Evolutionary conservation across 1,140 invertebrate genomes (phyloP), one percentile per base, ranked within the genome.

Genomic region (Drepana arcuata): DNA sequence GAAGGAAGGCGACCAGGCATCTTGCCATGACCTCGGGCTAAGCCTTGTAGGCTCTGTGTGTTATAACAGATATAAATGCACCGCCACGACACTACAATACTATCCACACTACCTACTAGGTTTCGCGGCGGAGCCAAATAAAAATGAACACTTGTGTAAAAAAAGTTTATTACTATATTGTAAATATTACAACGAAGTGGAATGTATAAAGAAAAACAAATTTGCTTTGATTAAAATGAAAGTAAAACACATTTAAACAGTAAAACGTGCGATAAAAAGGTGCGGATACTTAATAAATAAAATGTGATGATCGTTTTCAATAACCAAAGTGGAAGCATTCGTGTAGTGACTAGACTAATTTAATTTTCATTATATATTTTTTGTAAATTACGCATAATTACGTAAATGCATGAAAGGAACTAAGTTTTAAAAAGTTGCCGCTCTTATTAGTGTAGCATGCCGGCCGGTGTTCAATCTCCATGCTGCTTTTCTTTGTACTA

Each of bases 391-490:
- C 16, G 12, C 16, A 32, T 31, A 12, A n/a, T 21, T 18, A 9
- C 14, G n/a, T 28, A 69, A 77, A 73, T 71, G 67, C 67, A 58
- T 28, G 16, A 44, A 59, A 59, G 64, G 55, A 73, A 66, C 62
- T 59, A 46, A 52, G 31, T 16, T n/a, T n/a, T n/a, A n/a, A n/a
- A 15, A 42, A 53, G 43, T 35, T 34, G 43, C 28, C 35, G 15
- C 18, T 41, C 36, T 39, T 34, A 18, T 41, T 18, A 45, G 27
- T 7, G 27, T 18, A 33, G n/a, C n/a, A n/a, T n/a, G n/a, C n/a
- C n/a, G n/a, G n/a, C n/a, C n/a, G n/a, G n/a, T n/a, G n/a, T n/a
- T n/a, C n/a, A n/a, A n/a, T n/a, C n/a, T n/a, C n/a, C n/a, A n/a
- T n/a, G n/a, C n/a, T n/a, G n/a, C n/a, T n/a, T n/a, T n/a, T n/a